Conservation (phyloP, 2,888 invertebrate genomes). For the Ophioninae sp. region DNA sequence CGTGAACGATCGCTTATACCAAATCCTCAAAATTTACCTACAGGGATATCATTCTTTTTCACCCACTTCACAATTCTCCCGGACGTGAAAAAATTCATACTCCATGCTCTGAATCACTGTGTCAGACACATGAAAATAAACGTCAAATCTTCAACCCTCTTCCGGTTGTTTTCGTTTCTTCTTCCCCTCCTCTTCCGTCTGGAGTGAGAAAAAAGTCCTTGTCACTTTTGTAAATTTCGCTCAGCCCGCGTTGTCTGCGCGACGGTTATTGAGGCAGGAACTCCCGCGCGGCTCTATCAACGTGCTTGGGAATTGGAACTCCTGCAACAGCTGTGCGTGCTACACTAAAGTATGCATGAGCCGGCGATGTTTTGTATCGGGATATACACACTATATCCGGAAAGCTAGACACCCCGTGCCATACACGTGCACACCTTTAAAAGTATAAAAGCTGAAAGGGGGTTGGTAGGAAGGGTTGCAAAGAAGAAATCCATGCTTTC, state of each 20-base stretch:
- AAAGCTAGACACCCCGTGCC: conserved; percentile 49
- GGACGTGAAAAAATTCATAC: not conserved
- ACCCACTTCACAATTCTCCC: not conserved
- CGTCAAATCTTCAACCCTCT: not conserved
- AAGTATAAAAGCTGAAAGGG: not conserved
- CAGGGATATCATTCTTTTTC: not conserved
- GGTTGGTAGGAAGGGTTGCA: not conserved
- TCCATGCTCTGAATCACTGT: not conserved
- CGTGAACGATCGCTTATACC: not conserved
- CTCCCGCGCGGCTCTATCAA: conserved; percentile 69
- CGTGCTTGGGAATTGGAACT: conserved; percentile 79
- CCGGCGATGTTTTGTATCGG: conserved; percentile 75
- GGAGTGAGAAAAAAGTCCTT: not conserved
- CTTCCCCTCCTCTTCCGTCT: not conserved
- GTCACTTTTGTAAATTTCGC: conserved; percentile 17
- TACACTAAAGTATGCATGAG: conserved; percentile 79
- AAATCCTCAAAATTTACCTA: not conserved
- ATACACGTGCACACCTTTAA: not conserved
- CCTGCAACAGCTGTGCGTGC: conserved; percentile 73
- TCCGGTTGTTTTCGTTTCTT: not conserved
- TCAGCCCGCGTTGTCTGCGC: conserved; percentile 56
- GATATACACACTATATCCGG: conserved; percentile 66
- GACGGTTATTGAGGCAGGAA: conserved; percentile 51
- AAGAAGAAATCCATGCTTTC: conserved; percentile 32
- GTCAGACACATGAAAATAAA: not conserved